Evolutionary conservation across 2,113 vertebrate genomes (phyloP), one percentile per base, ranked within the genome.

Genomic region (Melanostigma gelatinosum): DNA sequence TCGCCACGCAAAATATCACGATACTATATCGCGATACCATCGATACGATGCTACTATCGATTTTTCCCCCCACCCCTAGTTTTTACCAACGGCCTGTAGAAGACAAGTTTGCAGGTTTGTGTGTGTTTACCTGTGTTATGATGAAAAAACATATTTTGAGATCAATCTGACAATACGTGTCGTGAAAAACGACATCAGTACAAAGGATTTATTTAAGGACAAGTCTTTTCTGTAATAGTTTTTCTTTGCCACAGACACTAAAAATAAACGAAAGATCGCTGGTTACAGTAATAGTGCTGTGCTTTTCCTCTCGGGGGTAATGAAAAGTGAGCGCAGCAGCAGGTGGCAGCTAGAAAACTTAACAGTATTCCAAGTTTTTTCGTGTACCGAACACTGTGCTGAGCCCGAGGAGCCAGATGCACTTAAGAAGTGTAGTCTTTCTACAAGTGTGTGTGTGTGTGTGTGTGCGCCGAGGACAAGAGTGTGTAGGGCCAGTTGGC

Each of bases 331-430:
- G 60, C 3, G n/a, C 16, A 62, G 66, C 46, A 82, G 68, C 89
- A 89, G 83, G 87, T 89, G 85, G 85, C 72, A 72, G 67, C 69
- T 83, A 80, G 85, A 88, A 88, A 77, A 75, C 75, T 34, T n/a
- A 24, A 69, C 60, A 34, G 52, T 76, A 63, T 72, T 80, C 60
- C 61, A 79, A 64, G 42, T 71, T 79, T 58, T 67, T 40, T 18
- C 54, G 8, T 69, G 72, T 16, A n/a, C 71, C 67, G 68, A 82
- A 82, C 82, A 80, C n/a, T 32, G 29, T 76, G 75, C 78, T 79
- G 70, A 58, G 55, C 58, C 55, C 4, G 8, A 75, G 3, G 65
- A 55, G 80, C 82, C 85, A 87, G 55, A 77, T 80, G 61, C 52
- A 70, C 75, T 83, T 74, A 77, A 86, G 74, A 58, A 72, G 48